These are phyloP conservation scores for Drosophila chauvacae DNA, from an alignment of 1,140 invertebrate genomes.

Conservation along the genomic window DNA sequence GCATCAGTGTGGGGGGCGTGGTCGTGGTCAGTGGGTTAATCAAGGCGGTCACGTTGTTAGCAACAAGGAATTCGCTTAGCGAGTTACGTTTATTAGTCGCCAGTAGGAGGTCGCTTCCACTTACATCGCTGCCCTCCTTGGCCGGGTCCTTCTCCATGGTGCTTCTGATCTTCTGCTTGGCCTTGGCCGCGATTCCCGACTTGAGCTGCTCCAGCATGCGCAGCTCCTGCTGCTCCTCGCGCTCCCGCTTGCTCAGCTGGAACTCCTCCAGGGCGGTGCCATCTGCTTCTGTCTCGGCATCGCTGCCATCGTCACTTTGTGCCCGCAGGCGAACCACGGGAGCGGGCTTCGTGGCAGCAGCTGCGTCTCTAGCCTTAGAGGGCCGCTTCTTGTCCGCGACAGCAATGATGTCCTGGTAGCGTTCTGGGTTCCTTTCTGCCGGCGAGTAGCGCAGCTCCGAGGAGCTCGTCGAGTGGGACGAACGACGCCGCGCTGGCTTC, in stretches of 20 bases:
- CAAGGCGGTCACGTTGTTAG: slow-evolving; percentile 79
- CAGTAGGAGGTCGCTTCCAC: slow-evolving; percentile 51
- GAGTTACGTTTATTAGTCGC: slow-evolving; percentile 76
- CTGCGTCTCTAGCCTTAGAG: slow-evolving; percentile 30
- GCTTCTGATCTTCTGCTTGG: slow-evolving; percentile 85
- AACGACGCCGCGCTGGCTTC: slow-evolving; percentile 40
- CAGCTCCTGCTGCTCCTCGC: slow-evolving; percentile 85
- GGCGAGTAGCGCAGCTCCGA: slow-evolving; percentile 88
- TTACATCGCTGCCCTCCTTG: slow-evolving; percentile 68
- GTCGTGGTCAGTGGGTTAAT: slow-evolving; percentile 71
- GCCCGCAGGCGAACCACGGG: slow-evolving; percentile 88
- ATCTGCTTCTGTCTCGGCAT: slow-evolving; percentile 72
- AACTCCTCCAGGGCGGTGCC: slow-evolving; percentile 65
- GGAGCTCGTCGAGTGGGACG: slow-evolving; percentile 50
- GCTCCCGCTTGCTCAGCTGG: slow-evolving; percentile 84
- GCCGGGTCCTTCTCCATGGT: slow-evolving; percentile 84
- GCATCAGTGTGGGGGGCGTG: slow-evolving; percentile 5
- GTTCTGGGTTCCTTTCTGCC: slow-evolving; percentile 87
- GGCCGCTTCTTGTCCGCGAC: slow-evolving; percentile 78
- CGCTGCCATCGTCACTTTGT: slow-evolving; percentile 87
- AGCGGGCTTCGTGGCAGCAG: slow-evolving; percentile 68
- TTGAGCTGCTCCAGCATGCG: slow-evolving; percentile 88
- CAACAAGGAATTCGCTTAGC: slow-evolving; percentile 83
- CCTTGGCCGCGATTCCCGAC: slow-evolving; percentile 87
- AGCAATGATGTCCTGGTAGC: slow-evolving; percentile 87